Evolutionary conservation across 2,113 vertebrate species (phyloP).

Genomic region (Eublepharis macularius): DNA sequence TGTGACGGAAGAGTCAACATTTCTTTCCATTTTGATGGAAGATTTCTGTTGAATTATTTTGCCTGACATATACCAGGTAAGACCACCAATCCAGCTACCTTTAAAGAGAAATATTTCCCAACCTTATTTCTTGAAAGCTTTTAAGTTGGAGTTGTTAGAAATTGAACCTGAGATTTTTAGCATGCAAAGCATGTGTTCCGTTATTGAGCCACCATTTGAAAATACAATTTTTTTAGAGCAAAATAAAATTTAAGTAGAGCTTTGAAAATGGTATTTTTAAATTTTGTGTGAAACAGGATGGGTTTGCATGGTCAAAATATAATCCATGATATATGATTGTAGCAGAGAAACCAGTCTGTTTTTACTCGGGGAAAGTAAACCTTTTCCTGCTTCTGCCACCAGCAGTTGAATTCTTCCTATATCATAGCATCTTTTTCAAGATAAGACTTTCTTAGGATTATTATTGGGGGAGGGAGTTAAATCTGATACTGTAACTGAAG

Average conservation of each 20-base stretch:
- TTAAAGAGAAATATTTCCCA: too few species aligned
- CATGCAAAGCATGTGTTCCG: too few species aligned
- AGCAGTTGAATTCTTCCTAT: background rate
- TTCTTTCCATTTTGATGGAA: too few species aligned
- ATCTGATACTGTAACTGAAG: background rate
- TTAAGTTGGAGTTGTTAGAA: too few species aligned
- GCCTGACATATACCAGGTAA: too few species aligned
- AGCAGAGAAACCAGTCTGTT: background rate
- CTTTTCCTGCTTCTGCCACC: background rate
- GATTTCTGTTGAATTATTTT: too few species aligned
- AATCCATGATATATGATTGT: background rate
- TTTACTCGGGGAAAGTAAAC: background rate
- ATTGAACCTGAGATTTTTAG: too few species aligned
- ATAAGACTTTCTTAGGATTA: background rate
- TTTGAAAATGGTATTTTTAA: background rate
- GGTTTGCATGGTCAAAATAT: background rate
- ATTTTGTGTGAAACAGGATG: background rate
- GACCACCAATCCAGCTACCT: too few species aligned
- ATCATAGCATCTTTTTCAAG: background rate
- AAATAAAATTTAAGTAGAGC: background rate
- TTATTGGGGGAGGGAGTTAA: background rate
- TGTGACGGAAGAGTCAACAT: too few species aligned
- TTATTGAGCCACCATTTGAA: background rate
- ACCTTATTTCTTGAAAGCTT: too few species aligned
- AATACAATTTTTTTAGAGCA: background rate